phyloP scores from a whole-genome alignment of 35 echinoderm and acorn worm genomes.

The Acanthaster planci region DNA sequence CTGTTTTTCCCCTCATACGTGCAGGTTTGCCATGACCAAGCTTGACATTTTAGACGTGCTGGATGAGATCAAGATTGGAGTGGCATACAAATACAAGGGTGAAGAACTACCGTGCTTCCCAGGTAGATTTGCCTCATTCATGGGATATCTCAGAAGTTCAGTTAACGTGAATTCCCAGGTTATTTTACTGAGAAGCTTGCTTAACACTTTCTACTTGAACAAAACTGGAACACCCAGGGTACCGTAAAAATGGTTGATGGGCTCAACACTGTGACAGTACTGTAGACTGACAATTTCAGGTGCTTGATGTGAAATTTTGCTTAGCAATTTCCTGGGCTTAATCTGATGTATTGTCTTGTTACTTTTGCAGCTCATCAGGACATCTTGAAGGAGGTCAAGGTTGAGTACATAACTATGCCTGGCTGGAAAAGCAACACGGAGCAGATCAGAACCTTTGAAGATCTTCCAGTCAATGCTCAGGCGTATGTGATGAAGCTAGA shows the following conservation, averaged over 20 bases:
- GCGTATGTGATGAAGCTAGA: slow-evolving; percentile 78
- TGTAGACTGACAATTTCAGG: too few species aligned
- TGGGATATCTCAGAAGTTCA: too few species aligned
- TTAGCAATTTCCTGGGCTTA: too few species aligned
- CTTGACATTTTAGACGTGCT: slow-evolving; percentile 90
- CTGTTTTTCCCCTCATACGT: background rate
- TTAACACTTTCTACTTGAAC: too few species aligned
- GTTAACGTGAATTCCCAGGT: too few species aligned
- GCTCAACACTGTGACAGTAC: too few species aligned
- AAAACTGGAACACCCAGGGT: too few species aligned
- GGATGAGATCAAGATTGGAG: slow-evolving; percentile 95
- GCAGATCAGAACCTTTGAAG: slow-evolving; percentile 68
- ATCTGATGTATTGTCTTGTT: slow-evolving; percentile 22
- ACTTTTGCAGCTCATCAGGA: slow-evolving; percentile 70
- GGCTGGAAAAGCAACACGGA: slow-evolving; percentile 86
- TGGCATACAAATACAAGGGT: slow-evolving; percentile 63
- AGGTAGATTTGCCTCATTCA: slow-evolving; percentile 40
- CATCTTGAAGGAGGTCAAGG: slow-evolving; percentile 79
- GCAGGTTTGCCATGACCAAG: slow-evolving; percentile 88
- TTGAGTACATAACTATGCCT: slow-evolving; percentile 83
- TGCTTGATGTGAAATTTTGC: too few species aligned
- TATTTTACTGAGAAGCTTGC: too few species aligned
- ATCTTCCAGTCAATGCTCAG: slow-evolving; percentile 88
- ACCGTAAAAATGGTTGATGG: too few species aligned
- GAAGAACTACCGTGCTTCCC: slow-evolving; percentile 81